Conservation (phyloP, 2,888 invertebrate species). For the Limenitis camilla region DNA sequence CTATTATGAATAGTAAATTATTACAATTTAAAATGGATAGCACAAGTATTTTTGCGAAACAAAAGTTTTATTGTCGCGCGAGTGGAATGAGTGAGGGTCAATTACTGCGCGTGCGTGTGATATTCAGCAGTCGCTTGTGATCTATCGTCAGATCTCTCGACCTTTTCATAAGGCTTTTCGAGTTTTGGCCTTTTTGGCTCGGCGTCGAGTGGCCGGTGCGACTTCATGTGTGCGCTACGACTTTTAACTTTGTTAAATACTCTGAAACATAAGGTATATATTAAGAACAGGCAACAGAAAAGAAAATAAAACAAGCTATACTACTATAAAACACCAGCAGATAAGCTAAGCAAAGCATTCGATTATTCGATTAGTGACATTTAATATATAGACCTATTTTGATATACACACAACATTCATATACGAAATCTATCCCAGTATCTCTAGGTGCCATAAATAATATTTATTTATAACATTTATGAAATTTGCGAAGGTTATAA, state of each 20-base stretch:
- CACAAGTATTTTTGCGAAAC: too few species aligned
- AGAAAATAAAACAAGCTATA: conserved; percentile 31
- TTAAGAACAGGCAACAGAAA: conserved; percentile 62
- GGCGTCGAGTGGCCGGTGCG: conserved; percentile 93
- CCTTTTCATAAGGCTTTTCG: conserved; percentile 76
- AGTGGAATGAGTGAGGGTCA: conserved; percentile 37
- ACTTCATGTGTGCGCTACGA: conserved; percentile 99
- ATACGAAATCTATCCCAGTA: conserved; percentile 48
- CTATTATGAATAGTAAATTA: too few species aligned
- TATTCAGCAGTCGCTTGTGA: conserved; percentile 58
- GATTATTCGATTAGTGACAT: conserved; percentile 26
- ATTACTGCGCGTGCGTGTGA: conserved; percentile 55
- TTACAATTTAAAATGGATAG: too few species aligned
- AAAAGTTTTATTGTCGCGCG: too few species aligned
- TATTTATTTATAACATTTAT: conserved; percentile 39
- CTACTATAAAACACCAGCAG: conserved; percentile 9
- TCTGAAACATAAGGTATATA: conserved; percentile 79
- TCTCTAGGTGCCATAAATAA: conserved; percentile 48
- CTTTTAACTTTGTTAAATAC: conserved; percentile 98
- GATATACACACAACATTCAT: conserved; percentile 47
- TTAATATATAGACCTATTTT: conserved; percentile 24
- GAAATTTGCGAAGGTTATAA: conserved; percentile 36
- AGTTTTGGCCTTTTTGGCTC: conserved; percentile 81
- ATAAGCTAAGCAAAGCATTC: conserved; percentile 25
- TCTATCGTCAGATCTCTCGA: conserved; percentile 68